phyloP scores from a whole-genome alignment of 2,888 invertebrate genomes.

The Diabrotica balteata region DNA sequence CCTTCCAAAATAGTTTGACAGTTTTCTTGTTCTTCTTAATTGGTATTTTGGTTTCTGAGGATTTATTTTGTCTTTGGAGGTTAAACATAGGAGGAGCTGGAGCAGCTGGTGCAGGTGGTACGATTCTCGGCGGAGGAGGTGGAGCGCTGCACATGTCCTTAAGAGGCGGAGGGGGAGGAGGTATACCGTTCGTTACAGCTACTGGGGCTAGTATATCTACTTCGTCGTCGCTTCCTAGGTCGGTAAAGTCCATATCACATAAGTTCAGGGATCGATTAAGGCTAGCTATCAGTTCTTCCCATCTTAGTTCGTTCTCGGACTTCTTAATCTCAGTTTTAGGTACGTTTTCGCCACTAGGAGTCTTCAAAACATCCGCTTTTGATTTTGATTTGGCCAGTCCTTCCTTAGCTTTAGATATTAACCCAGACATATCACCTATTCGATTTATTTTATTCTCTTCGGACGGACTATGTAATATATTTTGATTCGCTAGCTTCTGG shows the following conservation, averaged over 20 bases:
- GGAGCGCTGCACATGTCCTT: constrained; percentile 58
- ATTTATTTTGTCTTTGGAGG: constrained; percentile 48
- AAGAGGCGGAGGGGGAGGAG: constrained; percentile 83
- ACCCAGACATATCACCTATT: constrained; percentile 86
- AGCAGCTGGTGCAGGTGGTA: constrained; percentile 56
- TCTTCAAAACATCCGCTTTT: constrained; percentile 78
- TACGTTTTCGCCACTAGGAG: constrained; percentile 72
- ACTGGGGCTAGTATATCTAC: constrained; percentile 72
- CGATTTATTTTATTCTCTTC: constrained; percentile 69
- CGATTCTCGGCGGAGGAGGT: constrained; percentile 58
- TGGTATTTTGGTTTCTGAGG: constrained; percentile 60
- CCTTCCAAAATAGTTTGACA: constrained; percentile 97
- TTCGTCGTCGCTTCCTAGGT: constrained; percentile 87
- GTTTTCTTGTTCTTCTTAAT: constrained; percentile 93
- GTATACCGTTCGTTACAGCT: constrained; percentile 70
- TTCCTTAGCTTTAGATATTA: constrained; percentile 88
- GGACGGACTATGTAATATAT: constrained; percentile 63
- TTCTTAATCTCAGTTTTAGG: constrained; percentile 76
- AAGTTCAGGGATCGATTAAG: constrained; percentile 79
- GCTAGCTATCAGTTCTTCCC: constrained; percentile 88
- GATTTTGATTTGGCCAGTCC: constrained; percentile 87
- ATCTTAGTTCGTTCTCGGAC: constrained; percentile 92
- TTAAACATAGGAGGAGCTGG: constrained; percentile 63
- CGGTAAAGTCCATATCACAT: constrained; percentile 97
- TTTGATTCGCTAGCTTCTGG: constrained; percentile 80